Percentiles rank a stretch among this genome's conserved stretches.
phyloP scores from a whole-genome alignment of 64 coral and sea anemone species.

The Platygyra sinensis region DNA sequence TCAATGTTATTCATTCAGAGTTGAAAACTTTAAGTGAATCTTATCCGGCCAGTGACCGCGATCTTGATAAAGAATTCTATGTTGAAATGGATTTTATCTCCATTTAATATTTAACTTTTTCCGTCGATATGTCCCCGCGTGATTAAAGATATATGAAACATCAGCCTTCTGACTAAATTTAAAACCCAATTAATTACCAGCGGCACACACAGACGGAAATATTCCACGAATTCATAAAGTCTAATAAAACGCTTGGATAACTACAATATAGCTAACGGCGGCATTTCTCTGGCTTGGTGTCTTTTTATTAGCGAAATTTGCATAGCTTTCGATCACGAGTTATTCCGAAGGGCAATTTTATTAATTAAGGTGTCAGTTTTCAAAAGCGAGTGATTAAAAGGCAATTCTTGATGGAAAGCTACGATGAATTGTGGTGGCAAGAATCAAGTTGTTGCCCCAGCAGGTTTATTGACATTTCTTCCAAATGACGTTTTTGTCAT shows the following conservation, averaged over 20 bases:
- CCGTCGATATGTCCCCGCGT: background rate
- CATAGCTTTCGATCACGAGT: background rate
- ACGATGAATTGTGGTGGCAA: background rate
- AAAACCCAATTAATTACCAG: no score
- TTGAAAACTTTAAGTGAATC: background rate
- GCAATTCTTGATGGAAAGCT: background rate
- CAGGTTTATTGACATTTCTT: background rate
- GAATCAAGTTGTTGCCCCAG: background rate
- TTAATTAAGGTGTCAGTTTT: conserved; percentile 6
- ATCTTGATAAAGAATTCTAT: background rate
- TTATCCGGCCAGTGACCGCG: background rate
- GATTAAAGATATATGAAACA: background rate
- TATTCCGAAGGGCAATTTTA: background rate
- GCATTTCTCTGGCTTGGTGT: background rate
- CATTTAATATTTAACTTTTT: background rate
- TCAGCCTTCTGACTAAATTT: background rate
- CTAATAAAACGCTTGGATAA: no score
- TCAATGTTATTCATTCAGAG: background rate
- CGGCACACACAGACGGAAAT: no score
- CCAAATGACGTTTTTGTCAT: conserved; percentile 5
- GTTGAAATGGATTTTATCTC: background rate
- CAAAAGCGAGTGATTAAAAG: background rate
- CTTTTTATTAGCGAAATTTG: conserved; percentile 1
- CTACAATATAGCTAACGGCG: background rate
- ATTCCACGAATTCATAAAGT: no score